These are phyloP conservation scores for Lates calcarifer DNA, from an alignment of 2,113 vertebrate genomes.

Conservation along the genomic window DNA sequence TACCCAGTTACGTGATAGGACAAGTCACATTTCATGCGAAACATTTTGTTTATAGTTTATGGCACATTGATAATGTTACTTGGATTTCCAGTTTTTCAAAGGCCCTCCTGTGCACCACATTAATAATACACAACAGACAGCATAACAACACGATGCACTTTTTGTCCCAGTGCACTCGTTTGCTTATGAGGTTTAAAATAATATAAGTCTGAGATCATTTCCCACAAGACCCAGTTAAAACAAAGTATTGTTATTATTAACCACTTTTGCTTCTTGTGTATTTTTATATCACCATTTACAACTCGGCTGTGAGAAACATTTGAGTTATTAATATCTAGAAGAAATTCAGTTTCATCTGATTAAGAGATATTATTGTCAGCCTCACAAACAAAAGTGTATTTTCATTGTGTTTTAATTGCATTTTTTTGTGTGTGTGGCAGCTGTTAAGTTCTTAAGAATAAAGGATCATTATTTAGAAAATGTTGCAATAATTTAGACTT, in stretches of 20 bases:
- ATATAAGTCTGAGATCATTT: slow-evolving; percentile 43
- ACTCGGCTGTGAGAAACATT: background rate
- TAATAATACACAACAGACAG: slow-evolving; percentile 57
- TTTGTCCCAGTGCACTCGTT: slow-evolving; percentile 2
- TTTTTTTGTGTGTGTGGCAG: background rate
- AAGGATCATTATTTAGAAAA: slow-evolving; percentile 30
- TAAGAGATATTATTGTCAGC: slow-evolving; percentile 15
- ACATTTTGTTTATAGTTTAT: slow-evolving; percentile 12
- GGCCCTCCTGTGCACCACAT: slow-evolving; percentile 35
- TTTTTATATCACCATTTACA: background rate
- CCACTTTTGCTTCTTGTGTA: background rate
- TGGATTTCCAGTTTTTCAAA: slow-evolving; percentile 42
- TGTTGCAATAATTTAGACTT: slow-evolving; percentile 5
- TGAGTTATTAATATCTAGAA: background rate
- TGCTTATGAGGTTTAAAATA: slow-evolving; percentile 34
- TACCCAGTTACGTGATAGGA: background rate
- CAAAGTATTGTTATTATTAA: slow-evolving; percentile 11
- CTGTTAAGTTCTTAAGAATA: slow-evolving; percentile 18
- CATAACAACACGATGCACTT: slow-evolving; percentile 16
- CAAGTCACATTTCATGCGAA: slow-evolving; percentile 21
- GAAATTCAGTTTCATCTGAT: slow-evolving; percentile 20
- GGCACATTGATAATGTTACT: slow-evolving; percentile 45
- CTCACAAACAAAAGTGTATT: slow-evolving; percentile 12
- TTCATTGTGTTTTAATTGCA: slow-evolving; percentile 6
- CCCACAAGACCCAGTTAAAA: slow-evolving; percentile 14